Evolutionary conservation across 1,140 invertebrate genomes (phyloP).

Genomic region (Cyrtorhinus lividipennis): DNA sequence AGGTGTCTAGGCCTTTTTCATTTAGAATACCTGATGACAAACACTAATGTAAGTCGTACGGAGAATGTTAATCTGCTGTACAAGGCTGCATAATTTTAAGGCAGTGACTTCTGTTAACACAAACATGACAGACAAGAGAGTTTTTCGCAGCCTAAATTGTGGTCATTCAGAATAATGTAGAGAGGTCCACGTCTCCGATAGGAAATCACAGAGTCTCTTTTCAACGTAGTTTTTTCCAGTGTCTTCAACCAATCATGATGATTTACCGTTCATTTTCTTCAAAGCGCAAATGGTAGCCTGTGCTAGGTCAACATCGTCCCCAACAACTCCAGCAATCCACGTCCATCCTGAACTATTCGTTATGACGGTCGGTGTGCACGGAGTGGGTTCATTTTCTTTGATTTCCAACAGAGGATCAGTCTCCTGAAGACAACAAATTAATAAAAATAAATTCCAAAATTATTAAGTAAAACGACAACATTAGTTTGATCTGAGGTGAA

Average conservation of each 20-base stretch:
- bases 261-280: conserved; percentile 63
- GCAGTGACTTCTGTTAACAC: no score
- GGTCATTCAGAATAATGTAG: no score
- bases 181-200: no score
- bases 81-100: no score
- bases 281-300: conserved; percentile 46
- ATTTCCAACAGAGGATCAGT: conserved; percentile 16
- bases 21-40: conserved; percentile 37
- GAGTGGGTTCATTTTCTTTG: conserved; percentile 14
- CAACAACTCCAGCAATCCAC: conserved; percentile 62
- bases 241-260: no score
- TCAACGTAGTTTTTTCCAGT: no score
- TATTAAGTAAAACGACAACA: no score
- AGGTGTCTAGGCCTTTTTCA: conserved; percentile 41
- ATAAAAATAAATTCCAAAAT: neutral
- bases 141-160: no score
- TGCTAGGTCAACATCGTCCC: conserved; percentile 36
- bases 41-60: no score
- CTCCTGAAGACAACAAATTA: neutral
- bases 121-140: no score
- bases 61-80: no score
- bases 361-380: conserved; percentile 11
- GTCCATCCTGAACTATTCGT: conserved; percentile 57
- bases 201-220: no score
- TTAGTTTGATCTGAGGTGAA: neutral